These are phyloP conservation scores for Coelopa pilipes DNA, from an alignment of 2,888 invertebrate species.

Conservation along the genomic window DNA sequence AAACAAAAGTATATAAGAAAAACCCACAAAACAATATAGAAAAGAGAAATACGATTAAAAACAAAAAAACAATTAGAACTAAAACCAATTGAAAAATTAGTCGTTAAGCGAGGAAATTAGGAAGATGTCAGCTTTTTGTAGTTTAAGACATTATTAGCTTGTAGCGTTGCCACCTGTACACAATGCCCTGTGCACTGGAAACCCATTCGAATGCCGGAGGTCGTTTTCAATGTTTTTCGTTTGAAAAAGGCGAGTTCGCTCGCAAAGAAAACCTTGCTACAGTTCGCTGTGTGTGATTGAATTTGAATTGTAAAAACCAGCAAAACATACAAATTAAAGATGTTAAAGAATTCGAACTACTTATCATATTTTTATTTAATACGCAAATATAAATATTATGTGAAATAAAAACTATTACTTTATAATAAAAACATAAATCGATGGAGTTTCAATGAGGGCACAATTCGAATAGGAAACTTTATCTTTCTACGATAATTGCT, in stretches of 20 bases:
- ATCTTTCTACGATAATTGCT: no score
- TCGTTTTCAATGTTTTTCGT: neutral
- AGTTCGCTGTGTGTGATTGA: constrained; percentile 21
- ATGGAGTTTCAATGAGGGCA: neutral
- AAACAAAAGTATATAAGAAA: no score
- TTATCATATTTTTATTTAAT: constrained; percentile 24
- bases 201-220: neutral
- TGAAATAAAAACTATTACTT: constrained; percentile 30
- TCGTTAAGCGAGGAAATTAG: no score
- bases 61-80: no score
- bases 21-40: neutral
- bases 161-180: constrained; percentile 17
- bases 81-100: no score
- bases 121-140: neutral
- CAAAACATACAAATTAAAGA: constrained; percentile 11
- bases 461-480: no score
- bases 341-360: constrained; percentile 15
- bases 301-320: constrained; percentile 15
- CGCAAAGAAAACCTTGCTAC: neutral
- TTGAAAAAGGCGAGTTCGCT: neutral
- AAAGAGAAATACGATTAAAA: no score
- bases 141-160: neutral
- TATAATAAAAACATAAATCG: constrained; percentile 33
- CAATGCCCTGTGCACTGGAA: neutral
- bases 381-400: no score